phyloP scores from a whole-genome alignment of 2,113 vertebrate species.

The Monarcha castaneiventris region DNA sequence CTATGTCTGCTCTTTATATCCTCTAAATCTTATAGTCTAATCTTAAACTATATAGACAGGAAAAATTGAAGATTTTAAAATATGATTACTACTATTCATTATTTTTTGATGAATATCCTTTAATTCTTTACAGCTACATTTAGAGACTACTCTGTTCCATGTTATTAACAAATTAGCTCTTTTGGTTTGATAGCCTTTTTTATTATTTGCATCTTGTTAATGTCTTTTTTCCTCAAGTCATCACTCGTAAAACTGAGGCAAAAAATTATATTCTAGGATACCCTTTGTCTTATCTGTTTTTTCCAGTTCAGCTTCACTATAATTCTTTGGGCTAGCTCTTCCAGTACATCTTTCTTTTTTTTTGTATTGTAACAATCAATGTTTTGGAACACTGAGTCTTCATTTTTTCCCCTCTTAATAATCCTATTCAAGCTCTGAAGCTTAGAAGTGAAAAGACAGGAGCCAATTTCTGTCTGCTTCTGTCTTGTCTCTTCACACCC shows the following conservation, averaged over 20 bases:
- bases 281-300: neutral
- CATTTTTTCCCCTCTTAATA: accelerated
- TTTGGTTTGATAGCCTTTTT: neutral
- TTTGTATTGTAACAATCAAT: neutral
- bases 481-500: neutral
- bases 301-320: neutral
- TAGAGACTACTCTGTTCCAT: neutral
- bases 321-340: neutral
- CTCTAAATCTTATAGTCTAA: neutral
- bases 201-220: neutral
- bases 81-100: neutral
- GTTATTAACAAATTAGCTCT: neutral
- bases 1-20: neutral
- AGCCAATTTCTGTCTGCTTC: neutral
- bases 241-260: neutral
- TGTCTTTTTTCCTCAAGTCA: neutral
- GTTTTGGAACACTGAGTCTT: neutral
- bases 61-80: neutral
- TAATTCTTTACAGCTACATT: neutral
- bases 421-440: neutral
- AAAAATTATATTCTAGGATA: neutral
- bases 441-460: neutral
- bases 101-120: neutral
- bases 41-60: neutral
- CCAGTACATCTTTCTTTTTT: neutral